Percentiles rank a stretch among this genome's conserved stretches.
Evolutionary conservation across 2,113 vertebrate genomes (phyloP).

Genomic region (Phodopus roborovskii): DNA sequence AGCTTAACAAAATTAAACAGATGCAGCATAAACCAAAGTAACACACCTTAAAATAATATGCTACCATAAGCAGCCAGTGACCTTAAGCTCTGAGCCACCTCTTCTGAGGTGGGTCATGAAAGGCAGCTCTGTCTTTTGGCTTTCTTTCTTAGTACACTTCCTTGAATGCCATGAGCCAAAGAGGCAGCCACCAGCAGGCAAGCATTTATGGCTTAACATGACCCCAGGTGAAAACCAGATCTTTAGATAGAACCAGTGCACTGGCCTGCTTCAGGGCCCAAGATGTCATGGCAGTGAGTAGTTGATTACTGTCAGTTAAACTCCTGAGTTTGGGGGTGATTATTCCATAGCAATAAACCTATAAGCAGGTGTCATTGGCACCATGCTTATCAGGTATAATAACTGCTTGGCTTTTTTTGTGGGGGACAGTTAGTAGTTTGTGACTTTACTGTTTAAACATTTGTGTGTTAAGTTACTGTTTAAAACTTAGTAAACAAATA

Average conservation of each 20-base stretch:
- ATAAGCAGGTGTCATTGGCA: not conserved
- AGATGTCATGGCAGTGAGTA: not conserved
- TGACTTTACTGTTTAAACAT: not conserved
- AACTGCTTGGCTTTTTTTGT: not conserved
- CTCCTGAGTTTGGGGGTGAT: not conserved
- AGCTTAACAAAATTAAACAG: too few species aligned
- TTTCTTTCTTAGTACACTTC: not conserved
- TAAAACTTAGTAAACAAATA: not conserved
- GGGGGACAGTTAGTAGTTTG: not conserved
- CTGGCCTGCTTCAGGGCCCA: not conserved
- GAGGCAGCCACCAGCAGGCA: not conserved
- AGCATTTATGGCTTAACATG: not conserved
- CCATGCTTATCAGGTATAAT: not conserved
- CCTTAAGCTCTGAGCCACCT: too few species aligned
- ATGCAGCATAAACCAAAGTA: too few species aligned
- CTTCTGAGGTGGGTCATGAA: not conserved
- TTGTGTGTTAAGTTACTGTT: not conserved
- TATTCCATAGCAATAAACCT: not conserved
- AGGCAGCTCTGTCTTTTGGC: not conserved
- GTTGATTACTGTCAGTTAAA: not conserved
- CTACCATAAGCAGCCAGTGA: too few species aligned
- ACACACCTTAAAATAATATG: too few species aligned
- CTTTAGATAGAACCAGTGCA: not conserved
- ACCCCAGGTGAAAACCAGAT: too few species aligned
- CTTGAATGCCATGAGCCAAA: not conserved